These are phyloP conservation scores for Chymomyza costata DNA, from an alignment of 1,140 invertebrate species.

Conservation along the genomic window DNA sequence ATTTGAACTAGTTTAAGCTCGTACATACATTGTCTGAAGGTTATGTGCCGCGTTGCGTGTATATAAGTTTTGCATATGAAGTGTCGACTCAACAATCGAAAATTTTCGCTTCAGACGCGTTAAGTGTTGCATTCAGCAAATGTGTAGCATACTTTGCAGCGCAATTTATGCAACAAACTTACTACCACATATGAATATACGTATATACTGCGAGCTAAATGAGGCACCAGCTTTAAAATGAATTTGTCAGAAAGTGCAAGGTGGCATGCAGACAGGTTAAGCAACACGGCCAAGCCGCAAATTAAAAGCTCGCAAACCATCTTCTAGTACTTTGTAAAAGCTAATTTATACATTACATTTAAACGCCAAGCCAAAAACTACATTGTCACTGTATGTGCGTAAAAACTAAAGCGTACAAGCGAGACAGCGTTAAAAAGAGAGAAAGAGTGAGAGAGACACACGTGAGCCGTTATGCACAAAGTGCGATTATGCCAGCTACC, in stretches of 20 bases:
- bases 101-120: constrained; percentile 66
- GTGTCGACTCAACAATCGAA: constrained; percentile 69
- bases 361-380: constrained; percentile 28
- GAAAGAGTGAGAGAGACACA: constrained; percentile 6
- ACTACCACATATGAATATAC: too few species aligned
- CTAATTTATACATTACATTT: constrained; percentile 69
- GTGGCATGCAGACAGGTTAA: constrained; percentile 2
- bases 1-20: too few species aligned
- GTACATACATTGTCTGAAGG: too few species aligned
- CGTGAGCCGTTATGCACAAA: constrained; percentile 25
- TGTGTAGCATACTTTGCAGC: constrained; percentile 58
- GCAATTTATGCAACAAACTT: constrained; percentile 51
- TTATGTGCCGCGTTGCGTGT: too few species aligned
- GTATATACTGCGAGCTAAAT: too few species aligned
- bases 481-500: constrained; percentile 12
- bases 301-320: constrained; percentile 40
- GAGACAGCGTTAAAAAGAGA: constrained; percentile 12
- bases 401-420: too few species aligned
- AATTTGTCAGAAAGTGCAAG: constrained; percentile 10
- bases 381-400: background rate
- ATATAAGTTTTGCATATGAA: constrained; percentile 69
- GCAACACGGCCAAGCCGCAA: constrained; percentile 20
- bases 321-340: constrained; percentile 41
- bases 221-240: constrained; percentile 17
- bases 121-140: constrained; percentile 51